Conservation (phyloP, 2,113 vertebrate genomes). For the Polyodon spathula region DNA sequence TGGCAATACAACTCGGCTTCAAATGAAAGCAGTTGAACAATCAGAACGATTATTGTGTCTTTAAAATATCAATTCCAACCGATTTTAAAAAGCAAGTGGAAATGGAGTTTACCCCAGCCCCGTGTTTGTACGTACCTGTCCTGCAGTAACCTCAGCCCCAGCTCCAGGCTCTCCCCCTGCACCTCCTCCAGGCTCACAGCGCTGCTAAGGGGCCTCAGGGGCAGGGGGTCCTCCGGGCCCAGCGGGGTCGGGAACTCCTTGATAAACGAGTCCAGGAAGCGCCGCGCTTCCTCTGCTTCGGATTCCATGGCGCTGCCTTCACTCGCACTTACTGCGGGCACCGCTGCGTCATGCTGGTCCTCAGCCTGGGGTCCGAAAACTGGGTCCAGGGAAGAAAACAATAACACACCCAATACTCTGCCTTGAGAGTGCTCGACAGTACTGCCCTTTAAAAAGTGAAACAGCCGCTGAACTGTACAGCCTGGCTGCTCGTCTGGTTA, state of each 20-base stretch:
- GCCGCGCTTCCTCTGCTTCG: slow-evolving; percentile 32
- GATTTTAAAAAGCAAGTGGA: too few species aligned
- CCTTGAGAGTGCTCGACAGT: too few species aligned
- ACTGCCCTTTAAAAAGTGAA: too few species aligned
- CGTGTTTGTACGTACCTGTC: slow-evolving; percentile 51
- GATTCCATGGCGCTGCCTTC: slow-evolving; percentile 17
- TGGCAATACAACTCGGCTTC: too few species aligned
- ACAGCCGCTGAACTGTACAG: too few species aligned
- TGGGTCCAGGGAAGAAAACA: too few species aligned
- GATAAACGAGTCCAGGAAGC: slow-evolving; percentile 54
- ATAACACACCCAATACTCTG: too few species aligned
- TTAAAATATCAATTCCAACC: too few species aligned
- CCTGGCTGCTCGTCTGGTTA: too few species aligned
- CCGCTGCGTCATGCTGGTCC: background rate
- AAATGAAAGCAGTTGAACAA: too few species aligned
- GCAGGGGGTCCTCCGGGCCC: slow-evolving; percentile 45
- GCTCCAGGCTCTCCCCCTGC: slow-evolving; percentile 63
- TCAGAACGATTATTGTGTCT: too few species aligned
- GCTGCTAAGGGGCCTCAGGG: slow-evolving; percentile 45
- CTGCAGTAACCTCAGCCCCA: slow-evolving; percentile 55
- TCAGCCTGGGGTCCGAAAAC: background rate
- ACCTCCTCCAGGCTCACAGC: slow-evolving; percentile 58
- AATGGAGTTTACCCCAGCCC: background rate
- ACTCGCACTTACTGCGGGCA: background rate
- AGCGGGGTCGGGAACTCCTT: slow-evolving; percentile 58